Evolutionary conservation across 2,113 vertebrate genomes (phyloP), one percentile per base, ranked within the genome.

Genomic region (Bos javanicus): DNA sequence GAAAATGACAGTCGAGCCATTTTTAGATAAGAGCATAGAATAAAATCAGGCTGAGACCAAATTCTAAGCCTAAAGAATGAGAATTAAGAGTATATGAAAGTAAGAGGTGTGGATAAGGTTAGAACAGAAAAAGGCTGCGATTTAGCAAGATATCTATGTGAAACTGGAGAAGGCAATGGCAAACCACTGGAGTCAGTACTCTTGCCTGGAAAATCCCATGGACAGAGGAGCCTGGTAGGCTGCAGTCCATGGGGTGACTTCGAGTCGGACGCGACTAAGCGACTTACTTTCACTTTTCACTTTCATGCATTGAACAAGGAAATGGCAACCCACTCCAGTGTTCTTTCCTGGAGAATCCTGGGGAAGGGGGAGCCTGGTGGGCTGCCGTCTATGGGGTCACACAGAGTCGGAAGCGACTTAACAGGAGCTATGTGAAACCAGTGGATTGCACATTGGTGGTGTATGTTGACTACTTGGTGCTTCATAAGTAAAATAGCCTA

Each of bases 191-290:
- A 67, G 4, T 21, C 17, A 71, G 1, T 36, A 19, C n/a, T 36
- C 64, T 71, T 36, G 33, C 64, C n/a, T 71, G 64, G n/a, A 71
- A 21, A 71, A 71, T 36, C n/a, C n/a, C 64, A 36, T 21, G 17
- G 64, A 11, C 1, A 0, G 8, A 36, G 64, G n/a, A 71, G 17
- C n/a, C n/a, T 36, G 64, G n/a, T 67, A 0, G 17, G 64, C 2
- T 21, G 33, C 33, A 36, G 64, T 36, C n/a, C n/a, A 36, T 36
- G 17, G 64, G 17, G 4, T 67, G 1, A 1, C 64, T 36, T 36
- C 4, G 64, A 67, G n/a, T 36, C 1, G 1, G 64, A 9, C n/a
- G 1, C 4, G 9, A 36, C 64, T 36, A 33, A 67, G 17, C 1
- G 4, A 67, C 17, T 67, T 67, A 5, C 33, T 67, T 67, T 67